Evolutionary conservation across 2,888 invertebrate species (phyloP), one percentile per base, ranked within the genome.

Genomic region (Dyspetes luteomarginatus): DNA sequence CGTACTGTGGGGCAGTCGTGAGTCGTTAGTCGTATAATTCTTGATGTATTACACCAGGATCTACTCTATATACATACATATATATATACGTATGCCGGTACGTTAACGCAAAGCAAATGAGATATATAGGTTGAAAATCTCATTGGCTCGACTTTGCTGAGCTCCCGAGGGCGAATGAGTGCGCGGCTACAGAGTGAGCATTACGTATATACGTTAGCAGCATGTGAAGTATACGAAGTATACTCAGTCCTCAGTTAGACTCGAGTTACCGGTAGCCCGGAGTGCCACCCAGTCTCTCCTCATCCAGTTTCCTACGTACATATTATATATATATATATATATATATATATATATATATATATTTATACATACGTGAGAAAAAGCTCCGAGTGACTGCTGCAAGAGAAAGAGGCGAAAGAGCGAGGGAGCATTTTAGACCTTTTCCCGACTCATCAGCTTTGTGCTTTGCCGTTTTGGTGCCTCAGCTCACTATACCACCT

Each of bases 381-480:
- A 68, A 76, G 72, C 72, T 68, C 41, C 36, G 75, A 60, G 65
- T 55, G 69, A 77, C 68, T 73, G n/a, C n/a, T n/a, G 81, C 56
- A 58, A 73, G 81, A 68, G 81, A 73, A 77, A 73, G 81, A 77
- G 17, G 67, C 30, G 24, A 78, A 74, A 81, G 64, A 68, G 73
- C 52, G 69, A 69, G 77, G 64, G 19, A 77, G 90, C 89, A 91
- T 91, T 91, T 90, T 79, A 90, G 89, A 90, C 90, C 89, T 91
- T 90, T 88, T 88, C 89, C 88, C 88, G 89, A 89, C 91, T 91
- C 91, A 91, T 92, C 91, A 91, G 91, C 91, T 91, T 92, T 91
- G 90, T 90, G 88, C 89, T 89, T 88, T 88, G 88, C 88, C 87
- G 85, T 72, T 76, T 62, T 52, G 69, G 76, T 80, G 56, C 62